phyloP scores from a whole-genome alignment of 2,888 invertebrate genomes.

The Pilophorus perplexus region DNA sequence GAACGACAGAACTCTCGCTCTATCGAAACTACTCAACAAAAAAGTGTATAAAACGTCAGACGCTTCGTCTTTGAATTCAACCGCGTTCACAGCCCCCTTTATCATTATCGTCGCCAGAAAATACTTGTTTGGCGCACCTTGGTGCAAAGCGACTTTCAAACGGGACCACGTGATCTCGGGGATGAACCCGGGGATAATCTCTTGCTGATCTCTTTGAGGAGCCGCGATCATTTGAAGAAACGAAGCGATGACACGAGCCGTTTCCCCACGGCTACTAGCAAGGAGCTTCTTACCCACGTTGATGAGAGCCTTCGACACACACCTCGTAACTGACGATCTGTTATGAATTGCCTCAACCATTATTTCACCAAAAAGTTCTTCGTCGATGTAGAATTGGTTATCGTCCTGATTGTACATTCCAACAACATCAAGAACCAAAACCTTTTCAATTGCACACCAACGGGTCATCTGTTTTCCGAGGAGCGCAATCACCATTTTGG shows the following conservation, averaged over 20 bases:
- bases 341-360: not conserved
- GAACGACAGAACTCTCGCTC: not conserved
- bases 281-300: too few species aligned
- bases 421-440: not conserved
- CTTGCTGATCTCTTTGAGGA: too few species aligned
- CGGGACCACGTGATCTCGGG: too few species aligned
- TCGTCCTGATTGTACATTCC: not conserved
- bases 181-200: too few species aligned
- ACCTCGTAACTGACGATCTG: not conserved
- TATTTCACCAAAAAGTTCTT: not conserved
- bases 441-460: not conserved
- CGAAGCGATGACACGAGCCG: too few species aligned
- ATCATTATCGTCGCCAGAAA: constrained; percentile 9
- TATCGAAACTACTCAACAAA: not conserved
- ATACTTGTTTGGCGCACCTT: not conserved
- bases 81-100: not conserved
- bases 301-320: not conserved
- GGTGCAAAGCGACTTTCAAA: not conserved
- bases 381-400: not conserved
- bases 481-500: not conserved
- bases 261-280: too few species aligned
- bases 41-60: constrained; percentile 2
- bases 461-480: not conserved
- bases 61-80: not conserved
- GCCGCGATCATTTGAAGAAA: too few species aligned